Base-by-base conservation (phyloP, 1,140 invertebrate genomes). In the Aricia agestis region DNA sequence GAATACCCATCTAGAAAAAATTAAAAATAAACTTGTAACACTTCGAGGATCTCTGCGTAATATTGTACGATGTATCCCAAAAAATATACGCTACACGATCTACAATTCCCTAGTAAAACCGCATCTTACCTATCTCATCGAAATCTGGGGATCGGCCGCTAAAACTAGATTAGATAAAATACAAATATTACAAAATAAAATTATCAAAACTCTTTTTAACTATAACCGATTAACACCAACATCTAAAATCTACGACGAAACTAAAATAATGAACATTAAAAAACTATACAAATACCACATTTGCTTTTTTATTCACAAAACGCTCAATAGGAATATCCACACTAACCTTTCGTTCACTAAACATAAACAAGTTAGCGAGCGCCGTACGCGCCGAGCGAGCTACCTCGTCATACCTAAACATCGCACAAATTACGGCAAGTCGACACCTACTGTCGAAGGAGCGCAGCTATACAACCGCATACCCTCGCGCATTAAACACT, bases 231-330 rank as follows among this genome's bases (percentile, higher is more conserved):
- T 65, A 70, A 70, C 61, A 7, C 19, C 61, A 45, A 70, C 61
- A 15, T 65, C 13, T 19, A 70, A 70, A 66, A 65, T 70, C 32
- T 70, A 70, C 9, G 2, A 65, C 6, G 61, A 70, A 63, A 70
- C 69, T 18, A 70, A 70, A 63, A 65, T 70, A 70, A 65, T 70
- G 69, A 70, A n/a, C 4, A 65, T 65, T 36, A 70, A 65, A 65
- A 65, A 70, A 7, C 59, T 63, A n/a, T 70, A 65, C 6, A 42
- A 25, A 42, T 70, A 65, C 7, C 61, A 65, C 13, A 70, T 70
- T 65, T 70, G 69, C 61, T 45, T 70, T 25, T 70, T 70, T 25
- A 63, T 70, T 10, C 41, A 18, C 41, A 66, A 65, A 70, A 65
- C 57, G 19, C 18, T 70, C 5, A 15, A 65, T 42, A 65, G 17